phyloP scores from a whole-genome alignment of 2,113 vertebrate species.

The Phyllopteryx taeniolatus region DNA sequence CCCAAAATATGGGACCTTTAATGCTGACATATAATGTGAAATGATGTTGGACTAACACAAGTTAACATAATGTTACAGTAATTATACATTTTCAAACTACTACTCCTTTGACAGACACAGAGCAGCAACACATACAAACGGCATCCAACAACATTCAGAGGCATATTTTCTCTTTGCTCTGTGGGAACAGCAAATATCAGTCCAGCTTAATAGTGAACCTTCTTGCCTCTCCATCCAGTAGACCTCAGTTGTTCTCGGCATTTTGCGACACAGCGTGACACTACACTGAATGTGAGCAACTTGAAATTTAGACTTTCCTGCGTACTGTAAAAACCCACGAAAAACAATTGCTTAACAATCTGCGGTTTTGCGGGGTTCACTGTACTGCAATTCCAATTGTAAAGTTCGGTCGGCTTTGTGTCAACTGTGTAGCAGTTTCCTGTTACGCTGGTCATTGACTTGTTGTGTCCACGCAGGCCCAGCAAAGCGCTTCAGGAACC shows the following conservation, averaged over 20 bases:
- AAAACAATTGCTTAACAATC: no score
- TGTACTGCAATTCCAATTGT: neutral
- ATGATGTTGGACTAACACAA: no score
- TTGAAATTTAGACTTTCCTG: neutral
- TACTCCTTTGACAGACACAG: neutral
- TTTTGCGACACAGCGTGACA: neutral
- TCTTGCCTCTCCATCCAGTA: no score
- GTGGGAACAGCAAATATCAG: no score
- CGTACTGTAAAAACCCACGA: neutral
- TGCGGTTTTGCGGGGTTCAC: neutral
- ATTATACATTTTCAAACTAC: no score
- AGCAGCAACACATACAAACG: neutral
- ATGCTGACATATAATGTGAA: no score
- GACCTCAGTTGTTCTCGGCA: neutral
- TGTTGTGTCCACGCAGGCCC: conserved; percentile 77
- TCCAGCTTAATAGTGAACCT: no score
- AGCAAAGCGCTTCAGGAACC: conserved; percentile 84
- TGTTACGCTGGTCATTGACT: neutral
- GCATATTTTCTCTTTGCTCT: no score
- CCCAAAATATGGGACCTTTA: no score
- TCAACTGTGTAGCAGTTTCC: neutral
- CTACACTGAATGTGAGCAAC: neutral
- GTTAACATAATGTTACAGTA: no score
- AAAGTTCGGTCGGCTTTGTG: neutral
- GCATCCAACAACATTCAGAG: no score